phyloP scores from a whole-genome alignment of 1,140 invertebrate species.

The Drosophila nebulosa region DNA sequence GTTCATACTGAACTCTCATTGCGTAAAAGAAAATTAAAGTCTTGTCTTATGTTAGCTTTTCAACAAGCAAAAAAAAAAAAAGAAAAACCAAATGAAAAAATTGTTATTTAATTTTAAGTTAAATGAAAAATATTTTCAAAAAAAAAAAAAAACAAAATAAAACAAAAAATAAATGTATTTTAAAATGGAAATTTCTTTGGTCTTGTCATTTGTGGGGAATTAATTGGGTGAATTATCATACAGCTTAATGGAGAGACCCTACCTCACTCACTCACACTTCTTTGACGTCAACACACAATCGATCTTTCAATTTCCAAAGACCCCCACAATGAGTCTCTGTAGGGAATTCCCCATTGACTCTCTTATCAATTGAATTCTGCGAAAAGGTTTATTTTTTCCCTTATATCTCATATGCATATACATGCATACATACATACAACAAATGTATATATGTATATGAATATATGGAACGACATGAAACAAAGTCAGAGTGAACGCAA shows the following conservation, averaged over 20 bases:
- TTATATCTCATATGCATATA: not conserved
- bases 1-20: slow-evolving; percentile 28
- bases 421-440: too few species aligned
- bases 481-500: not conserved
- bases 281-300: slow-evolving; percentile 31
- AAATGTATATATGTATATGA: not conserved
- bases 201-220: slow-evolving; percentile 21
- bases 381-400: not conserved
- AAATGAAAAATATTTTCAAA: slow-evolving; percentile 52
- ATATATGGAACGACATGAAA: not conserved
- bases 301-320: not conserved
- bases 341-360: slow-evolving; percentile 2
- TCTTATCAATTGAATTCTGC: not conserved
- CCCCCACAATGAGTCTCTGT: not conserved
- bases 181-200: slow-evolving; percentile 22
- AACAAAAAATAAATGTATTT: slow-evolving; percentile 8
- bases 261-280: not conserved
- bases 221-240: slow-evolving; percentile 15
- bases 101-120: slow-evolving; percentile 72
- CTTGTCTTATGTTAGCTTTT: slow-evolving; percentile 79
- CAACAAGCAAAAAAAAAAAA: slow-evolving; percentile 5
- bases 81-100: slow-evolving; percentile 36
- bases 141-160: slow-evolving; percentile 28
- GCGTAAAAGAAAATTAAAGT: slow-evolving; percentile 58
- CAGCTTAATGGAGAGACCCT: not conserved